These are phyloP conservation scores for Damaliscus lunatus DNA, from an alignment of 2,113 vertebrate species.

Conservation along the genomic window DNA sequence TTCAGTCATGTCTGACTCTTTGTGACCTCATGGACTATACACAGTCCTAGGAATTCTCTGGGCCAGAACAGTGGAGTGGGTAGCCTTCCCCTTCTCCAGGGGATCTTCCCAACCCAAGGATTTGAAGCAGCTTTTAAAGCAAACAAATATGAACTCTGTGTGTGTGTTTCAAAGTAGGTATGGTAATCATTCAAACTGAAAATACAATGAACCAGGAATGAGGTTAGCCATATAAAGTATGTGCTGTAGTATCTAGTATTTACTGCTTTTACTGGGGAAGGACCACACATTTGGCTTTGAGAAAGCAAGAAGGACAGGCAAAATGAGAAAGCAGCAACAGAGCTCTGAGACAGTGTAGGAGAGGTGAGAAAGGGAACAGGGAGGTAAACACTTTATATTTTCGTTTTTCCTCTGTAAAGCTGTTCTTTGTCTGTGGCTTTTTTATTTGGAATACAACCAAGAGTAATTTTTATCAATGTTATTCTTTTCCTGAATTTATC, in stretches of 20 bases:
- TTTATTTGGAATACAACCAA: background rate
- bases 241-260: background rate
- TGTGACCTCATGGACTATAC: background rate
- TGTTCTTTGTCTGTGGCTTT: background rate
- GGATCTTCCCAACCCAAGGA: background rate
- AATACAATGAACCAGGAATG: background rate
- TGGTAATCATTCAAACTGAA: background rate
- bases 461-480: background rate
- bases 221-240: background rate
- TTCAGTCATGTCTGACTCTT: background rate
- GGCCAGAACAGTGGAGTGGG: background rate
- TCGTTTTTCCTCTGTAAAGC: background rate
- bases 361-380: background rate
- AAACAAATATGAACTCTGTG: background rate
- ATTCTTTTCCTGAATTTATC: background rate
- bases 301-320: background rate
- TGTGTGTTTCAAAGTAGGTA: background rate
- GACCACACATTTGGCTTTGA: background rate
- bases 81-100: background rate
- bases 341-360: background rate
- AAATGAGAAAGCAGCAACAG: background rate
- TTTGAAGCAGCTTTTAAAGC: background rate
- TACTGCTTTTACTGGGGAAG: background rate
- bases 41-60: background rate
- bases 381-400: background rate